Base-by-base conservation (phyloP, 1,140 invertebrate species). In the Drosophila orosa region DNA sequence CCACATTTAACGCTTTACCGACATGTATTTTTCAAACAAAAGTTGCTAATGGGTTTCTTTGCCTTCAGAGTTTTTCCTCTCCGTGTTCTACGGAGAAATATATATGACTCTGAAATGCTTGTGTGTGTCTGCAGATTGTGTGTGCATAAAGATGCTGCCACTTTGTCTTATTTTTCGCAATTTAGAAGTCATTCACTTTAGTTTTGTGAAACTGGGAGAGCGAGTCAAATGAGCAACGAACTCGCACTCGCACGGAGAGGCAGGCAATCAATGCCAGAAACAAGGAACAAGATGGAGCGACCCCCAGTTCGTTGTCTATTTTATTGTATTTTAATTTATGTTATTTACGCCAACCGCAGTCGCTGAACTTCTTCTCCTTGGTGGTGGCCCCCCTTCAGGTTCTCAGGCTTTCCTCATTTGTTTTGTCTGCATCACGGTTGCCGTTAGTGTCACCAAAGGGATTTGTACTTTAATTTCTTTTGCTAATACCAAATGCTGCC, bases 321-420 rank as follows among this genome's bases (percentile, higher is more conserved):
- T 85, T 82, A 85, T 85, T 85, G 82, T 86, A 61, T 81, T 86
- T 86, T 82, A 85, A 85, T 86, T 81, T 86, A 78, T 86, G 78
- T 86, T 86, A 74, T 81, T 85, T 74, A 78, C 63, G 47, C 68
- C 68, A 80, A 71, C 59, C 47, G 47, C 50, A 74, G 78, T 85
- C 78, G 57, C 31, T 86, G 82, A 80, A 80, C 81, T 75, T 52
- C 12, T 31, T 33, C 37, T 35, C 29, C 27, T 27, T 29, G 3
- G 17, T n/a, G n/a, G n/a, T n/a, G n/a, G n/a, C n/a, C n/a, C n/a
- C n/a, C n/a, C n/a, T n/a, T n/a, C n/a, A n/a, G n/a, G n/a, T n/a
- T n/a, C n/a, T n/a, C n/a, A n/a, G n/a, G 60, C 40, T 9, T 47
- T 27, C 39, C 29, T 42, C 29, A 22, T 31, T 55, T 37, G 35